A percentile compares a stretch with the other conserved stretches of the same genome.
These are phyloP conservation scores for Taenaris catops DNA, from an alignment of 2,888 invertebrate species.

Conservation along the genomic window DNA sequence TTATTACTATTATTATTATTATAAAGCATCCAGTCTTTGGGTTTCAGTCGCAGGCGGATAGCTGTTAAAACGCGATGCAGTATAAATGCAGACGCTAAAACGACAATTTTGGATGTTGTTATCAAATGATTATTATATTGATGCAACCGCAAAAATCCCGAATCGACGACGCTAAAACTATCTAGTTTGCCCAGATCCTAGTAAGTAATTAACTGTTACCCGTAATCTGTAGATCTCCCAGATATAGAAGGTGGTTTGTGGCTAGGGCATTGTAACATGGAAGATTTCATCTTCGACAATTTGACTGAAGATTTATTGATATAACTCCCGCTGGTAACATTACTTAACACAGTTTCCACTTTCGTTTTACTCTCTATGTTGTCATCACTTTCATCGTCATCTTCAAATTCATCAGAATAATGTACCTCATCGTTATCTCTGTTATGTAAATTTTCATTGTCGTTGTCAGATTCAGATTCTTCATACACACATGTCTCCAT, in stretches of 20 bases:
- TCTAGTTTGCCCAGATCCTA: too few species aligned
- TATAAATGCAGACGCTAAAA: too few species aligned
- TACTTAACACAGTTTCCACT: constrained; percentile 31
- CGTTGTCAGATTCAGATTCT: constrained; percentile 45
- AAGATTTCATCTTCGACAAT: constrained; percentile 53
- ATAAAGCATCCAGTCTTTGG: too few species aligned
- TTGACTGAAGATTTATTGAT: constrained; percentile 39
- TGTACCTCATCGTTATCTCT: constrained; percentile 48
- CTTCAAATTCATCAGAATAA: constrained; percentile 72
- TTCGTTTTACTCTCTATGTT: constrained; percentile 38
- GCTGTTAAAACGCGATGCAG: too few species aligned
- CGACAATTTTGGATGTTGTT: too few species aligned
- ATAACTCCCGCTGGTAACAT: constrained; percentile 25
- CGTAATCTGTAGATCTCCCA: constrained; percentile 53
- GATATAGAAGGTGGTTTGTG: constrained; percentile 45
- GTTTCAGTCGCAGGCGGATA: too few species aligned
- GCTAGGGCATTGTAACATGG: constrained; percentile 34
- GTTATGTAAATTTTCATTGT: constrained; percentile 24
- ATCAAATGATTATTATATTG: too few species aligned
- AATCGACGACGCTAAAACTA: too few species aligned
- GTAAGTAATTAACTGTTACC: too few species aligned
- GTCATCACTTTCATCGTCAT: constrained; percentile 53
- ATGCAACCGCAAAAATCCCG: too few species aligned
- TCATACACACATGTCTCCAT: constrained; percentile 57
- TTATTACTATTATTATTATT: too few species aligned